Percentiles rank a stretch among this genome's conserved stretches.
phyloP scores from a whole-genome alignment of 1,140 invertebrate species.

The Lepidurus couesii region DNA sequence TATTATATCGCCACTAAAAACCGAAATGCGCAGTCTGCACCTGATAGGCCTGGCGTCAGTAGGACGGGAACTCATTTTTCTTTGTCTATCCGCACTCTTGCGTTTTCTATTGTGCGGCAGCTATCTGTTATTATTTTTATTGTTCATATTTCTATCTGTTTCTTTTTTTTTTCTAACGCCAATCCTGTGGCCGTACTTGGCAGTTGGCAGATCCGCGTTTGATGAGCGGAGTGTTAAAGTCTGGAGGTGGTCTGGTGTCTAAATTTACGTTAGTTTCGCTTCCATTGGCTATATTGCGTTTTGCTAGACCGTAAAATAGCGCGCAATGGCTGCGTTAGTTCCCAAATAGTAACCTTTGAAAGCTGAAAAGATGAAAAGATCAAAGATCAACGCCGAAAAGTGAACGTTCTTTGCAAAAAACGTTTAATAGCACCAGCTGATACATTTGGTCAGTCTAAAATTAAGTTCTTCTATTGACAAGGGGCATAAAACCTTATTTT shows the following conservation, averaged over 20 bases:
- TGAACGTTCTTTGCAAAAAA: not conserved
- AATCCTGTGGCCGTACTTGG: not conserved
- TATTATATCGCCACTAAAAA: not conserved
- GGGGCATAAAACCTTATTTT: not conserved
- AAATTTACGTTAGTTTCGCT: not conserved
- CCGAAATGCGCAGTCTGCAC: conserved; percentile 11
- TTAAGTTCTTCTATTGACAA: conserved; percentile 16
- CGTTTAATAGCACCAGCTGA: not conserved
- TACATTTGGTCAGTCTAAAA: not conserved
- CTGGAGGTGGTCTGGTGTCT: not conserved
- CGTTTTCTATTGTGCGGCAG: not conserved
- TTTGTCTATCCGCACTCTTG: not conserved
- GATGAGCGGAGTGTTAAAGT: not conserved
- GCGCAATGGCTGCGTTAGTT: not conserved
- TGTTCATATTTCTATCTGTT: not conserved
- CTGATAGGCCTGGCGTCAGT: conserved; percentile 20
- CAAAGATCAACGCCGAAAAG: not conserved
- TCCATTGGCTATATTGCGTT: not conserved
- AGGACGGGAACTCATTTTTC: not conserved
- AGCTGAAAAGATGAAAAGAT: not conserved
- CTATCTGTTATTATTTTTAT: not conserved
- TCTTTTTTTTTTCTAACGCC: not conserved
- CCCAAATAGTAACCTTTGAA: not conserved
- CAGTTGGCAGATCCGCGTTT: not conserved
- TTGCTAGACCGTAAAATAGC: not conserved